Conservation (phyloP, 1,140 invertebrate genomes). For the Ips typographus region DNA sequence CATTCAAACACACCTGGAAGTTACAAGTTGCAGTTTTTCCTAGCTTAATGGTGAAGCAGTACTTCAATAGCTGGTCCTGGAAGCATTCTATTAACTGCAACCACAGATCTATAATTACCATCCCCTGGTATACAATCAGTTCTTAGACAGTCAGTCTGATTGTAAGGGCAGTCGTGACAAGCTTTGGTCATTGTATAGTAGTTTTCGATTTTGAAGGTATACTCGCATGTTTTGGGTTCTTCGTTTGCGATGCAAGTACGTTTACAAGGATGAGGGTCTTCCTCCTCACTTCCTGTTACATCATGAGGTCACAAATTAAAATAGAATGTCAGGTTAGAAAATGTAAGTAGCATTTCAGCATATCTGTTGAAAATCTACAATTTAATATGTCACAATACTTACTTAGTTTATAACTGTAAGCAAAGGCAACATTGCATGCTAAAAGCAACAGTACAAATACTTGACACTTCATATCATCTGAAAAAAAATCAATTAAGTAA, state of each 20-base stretch:
- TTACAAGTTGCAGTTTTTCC: neutral
- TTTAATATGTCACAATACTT: no score
- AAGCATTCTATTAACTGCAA: slow-evolving; percentile 81
- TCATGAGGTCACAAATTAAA: no score
- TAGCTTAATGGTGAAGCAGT: slow-evolving; percentile 8
- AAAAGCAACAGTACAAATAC: no score
- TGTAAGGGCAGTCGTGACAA: slow-evolving; percentile 80
- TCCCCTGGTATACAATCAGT: slow-evolving; percentile 81
- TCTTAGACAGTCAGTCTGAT: slow-evolving; percentile 72
- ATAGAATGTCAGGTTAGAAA: no score
- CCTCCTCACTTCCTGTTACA: neutral
- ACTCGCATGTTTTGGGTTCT: slow-evolving; percentile 65
- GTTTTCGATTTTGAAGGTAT: slow-evolving; percentile 72
- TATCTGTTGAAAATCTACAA: no score
- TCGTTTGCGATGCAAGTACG: slow-evolving; percentile 57
- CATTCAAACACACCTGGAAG: slow-evolving; percentile 47
- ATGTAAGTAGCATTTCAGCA: no score
- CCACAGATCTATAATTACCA: slow-evolving; percentile 70
- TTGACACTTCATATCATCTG: no score
- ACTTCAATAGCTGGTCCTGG: slow-evolving; percentile 85
- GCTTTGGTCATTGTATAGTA: slow-evolving; percentile 86
- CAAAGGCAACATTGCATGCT: no score
- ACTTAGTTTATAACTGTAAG: no score
- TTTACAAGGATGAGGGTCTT: slow-evolving; percentile 54
- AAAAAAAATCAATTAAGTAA: no score